Conservation (phyloP, 2,113 vertebrate species). For the Sinocyclocheilus maitianheensis region DNA sequence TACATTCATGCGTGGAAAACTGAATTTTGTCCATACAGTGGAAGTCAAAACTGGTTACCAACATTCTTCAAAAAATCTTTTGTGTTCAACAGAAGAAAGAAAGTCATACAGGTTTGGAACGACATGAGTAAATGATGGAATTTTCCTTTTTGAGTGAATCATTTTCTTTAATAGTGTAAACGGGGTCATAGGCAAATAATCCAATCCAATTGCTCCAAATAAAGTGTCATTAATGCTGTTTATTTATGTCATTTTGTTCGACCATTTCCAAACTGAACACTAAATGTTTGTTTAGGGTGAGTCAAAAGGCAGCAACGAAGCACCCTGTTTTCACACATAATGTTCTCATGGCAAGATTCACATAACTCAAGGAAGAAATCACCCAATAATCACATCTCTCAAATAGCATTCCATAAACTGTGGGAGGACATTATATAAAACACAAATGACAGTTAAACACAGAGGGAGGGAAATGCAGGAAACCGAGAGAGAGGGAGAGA, state of each 20-base stretch:
- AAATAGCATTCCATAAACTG: constrained; percentile 16
- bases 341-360: neutral
- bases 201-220: neutral
- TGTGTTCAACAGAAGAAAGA: neutral
- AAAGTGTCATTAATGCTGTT: neutral
- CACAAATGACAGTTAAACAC: constrained; percentile 2
- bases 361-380: constrained; percentile 5
- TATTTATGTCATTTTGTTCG: neutral
- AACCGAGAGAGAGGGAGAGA: neutral
- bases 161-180: neutral
- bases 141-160: neutral
- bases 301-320: neutral
- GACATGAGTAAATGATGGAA: neutral
- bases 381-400: neutral
- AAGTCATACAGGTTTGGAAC: neutral
- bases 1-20: neutral
- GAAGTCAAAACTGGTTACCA: neutral
- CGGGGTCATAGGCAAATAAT: neutral
- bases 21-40: neutral
- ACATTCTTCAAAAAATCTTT: neutral
- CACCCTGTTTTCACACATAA: neutral
- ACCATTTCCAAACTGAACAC: neutral
- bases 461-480: neutral
- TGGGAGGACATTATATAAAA: neutral
- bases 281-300: neutral